These are phyloP conservation scores for Coptodon bakossiorum DNA, from an alignment of 2,113 vertebrate species.

Conservation along the genomic window DNA sequence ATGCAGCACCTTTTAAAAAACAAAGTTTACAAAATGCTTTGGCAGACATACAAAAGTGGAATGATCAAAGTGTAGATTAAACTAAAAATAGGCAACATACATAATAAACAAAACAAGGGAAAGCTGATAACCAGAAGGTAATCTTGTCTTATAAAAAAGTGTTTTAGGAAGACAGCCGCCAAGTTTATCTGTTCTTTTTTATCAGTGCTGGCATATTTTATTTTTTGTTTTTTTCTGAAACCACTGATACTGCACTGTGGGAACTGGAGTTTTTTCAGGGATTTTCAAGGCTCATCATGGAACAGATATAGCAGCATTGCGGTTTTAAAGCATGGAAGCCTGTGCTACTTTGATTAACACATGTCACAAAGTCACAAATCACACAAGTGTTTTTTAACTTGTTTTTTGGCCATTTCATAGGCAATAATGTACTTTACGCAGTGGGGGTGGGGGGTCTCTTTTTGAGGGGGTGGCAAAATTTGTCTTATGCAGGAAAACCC, in stretches of 20 bases:
- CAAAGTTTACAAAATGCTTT: not conserved
- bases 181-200: not conserved
- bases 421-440: not conserved
- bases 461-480: rapidly evolving
- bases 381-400: not conserved
- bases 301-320: not conserved
- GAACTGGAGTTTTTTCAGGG: not conserved
- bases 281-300: not conserved
- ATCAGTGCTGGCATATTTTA: not conserved
- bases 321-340: not conserved
- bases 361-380: not conserved
- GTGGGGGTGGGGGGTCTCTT: not conserved
- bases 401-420: not conserved
- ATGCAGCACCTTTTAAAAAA: not conserved
- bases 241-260: not conserved
- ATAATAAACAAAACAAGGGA: not conserved
- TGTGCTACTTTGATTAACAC: not conserved
- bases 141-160: not conserved
- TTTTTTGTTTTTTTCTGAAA: not conserved
- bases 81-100: not conserved
- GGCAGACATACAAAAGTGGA: not conserved
- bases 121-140: not conserved
- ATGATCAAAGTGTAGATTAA: not conserved
- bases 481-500: rapidly evolving
- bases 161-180: not conserved